A percentile compares a stretch with the other conserved stretches of the same genome.
These are phyloP conservation scores for Hoplodrina blanda DNA, from an alignment of 2,888 invertebrate species.

Conservation along the genomic window DNA sequence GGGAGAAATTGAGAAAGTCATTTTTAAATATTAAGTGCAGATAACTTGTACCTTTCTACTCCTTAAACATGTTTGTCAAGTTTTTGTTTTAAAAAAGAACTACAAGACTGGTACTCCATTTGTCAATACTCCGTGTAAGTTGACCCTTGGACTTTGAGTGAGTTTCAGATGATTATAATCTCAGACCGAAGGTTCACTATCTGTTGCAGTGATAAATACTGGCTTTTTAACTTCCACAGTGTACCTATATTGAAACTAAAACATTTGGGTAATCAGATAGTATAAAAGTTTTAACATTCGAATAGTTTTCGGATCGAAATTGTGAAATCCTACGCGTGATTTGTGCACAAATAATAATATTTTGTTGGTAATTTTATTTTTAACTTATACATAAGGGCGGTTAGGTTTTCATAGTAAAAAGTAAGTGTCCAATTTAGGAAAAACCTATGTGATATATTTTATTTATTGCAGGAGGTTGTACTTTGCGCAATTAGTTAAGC, in stretches of 20 bases:
- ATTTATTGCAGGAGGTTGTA: too few species aligned
- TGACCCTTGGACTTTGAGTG: conserved; percentile 16
- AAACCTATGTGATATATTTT: too few species aligned
- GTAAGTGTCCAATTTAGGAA: too few species aligned
- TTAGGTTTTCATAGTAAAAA: too few species aligned
- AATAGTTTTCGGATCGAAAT: not conserved
- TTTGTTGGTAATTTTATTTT: not conserved
- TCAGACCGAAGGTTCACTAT: conserved; percentile 42
- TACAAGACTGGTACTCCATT: conserved; percentile 21
- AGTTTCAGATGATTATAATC: conserved; percentile 43
- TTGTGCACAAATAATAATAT: not conserved
- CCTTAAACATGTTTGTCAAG: too few species aligned
- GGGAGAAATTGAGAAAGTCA: too few species aligned
- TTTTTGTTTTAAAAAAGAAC: too few species aligned
- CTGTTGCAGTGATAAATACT: conserved; percentile 35
- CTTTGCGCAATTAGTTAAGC: too few species aligned
- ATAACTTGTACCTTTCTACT: too few species aligned
- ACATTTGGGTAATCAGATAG: conserved; percentile 26
- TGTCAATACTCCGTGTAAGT: conserved; percentile 6
- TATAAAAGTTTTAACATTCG: too few species aligned
- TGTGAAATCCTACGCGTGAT: not conserved
- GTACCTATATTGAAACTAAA: conserved; percentile 39
- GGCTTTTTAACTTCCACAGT: conserved; percentile 30
- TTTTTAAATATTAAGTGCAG: too few species aligned
- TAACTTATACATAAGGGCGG: too few species aligned